Evolutionary conservation across 2,797 vertebrate genomes (phyloP).

Genomic region (Karalla daura): DNA sequence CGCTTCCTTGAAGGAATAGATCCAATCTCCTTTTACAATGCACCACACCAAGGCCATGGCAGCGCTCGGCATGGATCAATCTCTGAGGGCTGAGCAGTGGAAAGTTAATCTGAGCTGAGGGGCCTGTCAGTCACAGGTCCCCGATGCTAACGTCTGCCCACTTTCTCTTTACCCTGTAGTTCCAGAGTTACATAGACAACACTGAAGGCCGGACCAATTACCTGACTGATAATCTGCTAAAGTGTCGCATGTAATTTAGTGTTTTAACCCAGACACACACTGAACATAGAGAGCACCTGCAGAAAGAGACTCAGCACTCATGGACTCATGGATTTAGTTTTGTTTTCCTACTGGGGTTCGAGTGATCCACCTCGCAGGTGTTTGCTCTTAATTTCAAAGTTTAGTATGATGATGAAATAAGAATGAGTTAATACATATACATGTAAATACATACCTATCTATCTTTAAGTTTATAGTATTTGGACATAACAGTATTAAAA

Average conservation of each 20-base stretch:
- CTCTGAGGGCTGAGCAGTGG: slow-evolving; percentile 36
- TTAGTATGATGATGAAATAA: too few relatives aligned
- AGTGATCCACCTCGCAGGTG: too few relatives aligned
- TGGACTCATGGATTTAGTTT: too few relatives aligned
- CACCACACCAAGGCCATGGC: slow-evolving; percentile 39
- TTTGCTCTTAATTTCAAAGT: too few relatives aligned
- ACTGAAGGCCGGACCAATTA: background rate
- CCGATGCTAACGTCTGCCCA: slow-evolving; percentile 12
- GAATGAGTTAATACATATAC: too few relatives aligned
- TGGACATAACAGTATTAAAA: too few relatives aligned
- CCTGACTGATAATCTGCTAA: background rate
- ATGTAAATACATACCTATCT: too few relatives aligned
- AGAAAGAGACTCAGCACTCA: too few relatives aligned
- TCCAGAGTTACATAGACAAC: background rate
- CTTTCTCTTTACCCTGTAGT: slow-evolving; percentile 3
- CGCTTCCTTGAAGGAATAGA: slow-evolving; percentile 60
- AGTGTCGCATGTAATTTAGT: slow-evolving; percentile 9
- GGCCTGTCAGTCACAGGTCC: slow-evolving; percentile 54
- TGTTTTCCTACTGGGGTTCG: too few relatives aligned
- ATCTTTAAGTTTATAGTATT: too few relatives aligned
- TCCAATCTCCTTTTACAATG: slow-evolving; percentile 61
- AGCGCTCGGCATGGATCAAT: slow-evolving; percentile 56
- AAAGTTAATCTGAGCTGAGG: slow-evolving; percentile 66
- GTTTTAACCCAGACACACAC: too few relatives aligned
- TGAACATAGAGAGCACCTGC: too few relatives aligned